Evolutionary conservation across 1,140 invertebrate genomes (phyloP).

Genomic region (Arctopsyche grandis): DNA sequence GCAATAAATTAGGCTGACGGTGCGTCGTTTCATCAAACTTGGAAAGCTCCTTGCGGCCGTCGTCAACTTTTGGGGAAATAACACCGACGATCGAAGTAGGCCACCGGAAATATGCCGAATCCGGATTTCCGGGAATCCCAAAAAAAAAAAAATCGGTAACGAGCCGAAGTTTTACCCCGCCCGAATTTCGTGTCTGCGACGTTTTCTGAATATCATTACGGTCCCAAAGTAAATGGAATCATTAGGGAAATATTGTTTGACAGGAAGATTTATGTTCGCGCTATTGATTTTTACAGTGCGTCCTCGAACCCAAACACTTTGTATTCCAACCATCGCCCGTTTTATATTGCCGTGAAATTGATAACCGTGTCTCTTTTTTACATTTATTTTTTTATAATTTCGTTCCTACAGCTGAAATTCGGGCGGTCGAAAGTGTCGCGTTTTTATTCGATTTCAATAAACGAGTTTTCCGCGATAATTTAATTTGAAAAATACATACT

Average conservation of each 20-base stretch:
- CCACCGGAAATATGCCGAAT: constrained; percentile 36
- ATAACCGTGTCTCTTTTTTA: constrained; percentile 19
- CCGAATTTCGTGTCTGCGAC: constrained; percentile 39
- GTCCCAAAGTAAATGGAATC: constrained; percentile 43
- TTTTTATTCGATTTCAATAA: constrained; percentile 8
- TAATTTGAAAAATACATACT: too few relatives aligned
- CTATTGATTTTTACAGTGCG: constrained; percentile 46
- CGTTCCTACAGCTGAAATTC: background rate
- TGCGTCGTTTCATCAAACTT: constrained; percentile 28
- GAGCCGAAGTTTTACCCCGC: constrained; percentile 33
- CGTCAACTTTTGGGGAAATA: constrained; percentile 22
- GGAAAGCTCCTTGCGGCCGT: constrained; percentile 1
- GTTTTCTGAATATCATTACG: constrained; percentile 38
- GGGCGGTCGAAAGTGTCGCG: background rate
- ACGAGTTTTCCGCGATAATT: background rate
- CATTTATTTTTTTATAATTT: background rate
- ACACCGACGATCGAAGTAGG: constrained; percentile 12
- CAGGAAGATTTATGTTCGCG: constrained; percentile 44
- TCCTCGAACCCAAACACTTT: constrained; percentile 22
- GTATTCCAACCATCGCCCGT: constrained; percentile 21
- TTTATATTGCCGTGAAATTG: constrained; percentile 37
- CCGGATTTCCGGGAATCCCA: constrained; percentile 36
- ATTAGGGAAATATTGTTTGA: constrained; percentile 48
- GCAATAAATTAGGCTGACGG: constrained; percentile 18
- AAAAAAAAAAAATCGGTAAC: constrained; percentile 37